Evolutionary conservation across 2,113 vertebrate species (phyloP).

Genomic region (Ondatra zibethicus): DNA sequence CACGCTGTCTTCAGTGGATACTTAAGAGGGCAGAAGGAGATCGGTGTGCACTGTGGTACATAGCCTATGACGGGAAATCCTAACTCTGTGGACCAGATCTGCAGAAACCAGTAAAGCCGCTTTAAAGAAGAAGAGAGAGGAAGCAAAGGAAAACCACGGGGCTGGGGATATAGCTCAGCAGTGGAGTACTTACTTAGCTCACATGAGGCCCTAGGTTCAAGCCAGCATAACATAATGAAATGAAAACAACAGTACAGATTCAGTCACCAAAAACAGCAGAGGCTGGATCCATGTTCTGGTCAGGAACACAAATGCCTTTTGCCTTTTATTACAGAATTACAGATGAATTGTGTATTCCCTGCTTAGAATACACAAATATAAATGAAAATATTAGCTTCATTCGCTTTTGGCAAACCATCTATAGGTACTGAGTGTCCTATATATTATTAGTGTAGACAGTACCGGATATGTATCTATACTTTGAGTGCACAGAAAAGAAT

Average conservation of each 20-base stretch:
- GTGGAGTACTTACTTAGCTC: neutral
- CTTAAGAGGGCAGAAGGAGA: neutral
- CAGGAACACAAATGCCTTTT: neutral
- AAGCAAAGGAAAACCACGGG: neutral
- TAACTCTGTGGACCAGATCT: neutral
- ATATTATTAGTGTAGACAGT: constrained; percentile 1
- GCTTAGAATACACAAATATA: constrained; percentile 25
- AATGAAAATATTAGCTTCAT: neutral
- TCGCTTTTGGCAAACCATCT: constrained; percentile 35
- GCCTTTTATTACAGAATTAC: neutral
- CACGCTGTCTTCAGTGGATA: neutral
- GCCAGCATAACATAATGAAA: neutral
- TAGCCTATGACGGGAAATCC: neutral
- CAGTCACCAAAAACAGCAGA: neutral
- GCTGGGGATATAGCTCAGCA: neutral
- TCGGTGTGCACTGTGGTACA: neutral
- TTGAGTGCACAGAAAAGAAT: constrained; percentile 14
- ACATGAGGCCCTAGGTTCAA: neutral
- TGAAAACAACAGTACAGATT: neutral
- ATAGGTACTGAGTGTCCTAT: constrained; percentile 4
- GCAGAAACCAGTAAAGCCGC: neutral
- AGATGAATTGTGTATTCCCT: neutral
- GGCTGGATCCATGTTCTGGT: neutral
- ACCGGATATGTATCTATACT: neutral
- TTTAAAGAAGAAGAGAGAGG: neutral